phyloP scores from a whole-genome alignment of 2,888 invertebrate species.

The Polydrusus pterygomalis region DNA sequence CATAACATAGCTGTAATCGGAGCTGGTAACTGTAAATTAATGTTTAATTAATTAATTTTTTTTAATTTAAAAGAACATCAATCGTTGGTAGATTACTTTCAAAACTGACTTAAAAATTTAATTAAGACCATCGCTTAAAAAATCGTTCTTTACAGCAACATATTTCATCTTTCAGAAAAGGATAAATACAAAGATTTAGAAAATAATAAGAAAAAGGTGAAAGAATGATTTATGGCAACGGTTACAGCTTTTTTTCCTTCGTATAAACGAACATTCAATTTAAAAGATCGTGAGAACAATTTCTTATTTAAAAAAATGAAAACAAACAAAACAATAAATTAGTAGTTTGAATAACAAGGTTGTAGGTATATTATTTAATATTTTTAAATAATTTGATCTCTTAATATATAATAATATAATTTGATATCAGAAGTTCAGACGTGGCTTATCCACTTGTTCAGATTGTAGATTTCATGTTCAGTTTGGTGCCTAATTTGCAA shows the following conservation, averaged over 20 bases:
- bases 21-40: background rate
- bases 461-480: no score
- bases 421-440: no score
- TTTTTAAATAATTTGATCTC: no score
- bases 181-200: slow-evolving; percentile 28
- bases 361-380: no score
- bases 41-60: background rate
- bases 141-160: slow-evolving; percentile 4
- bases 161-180: slow-evolving; percentile 28
- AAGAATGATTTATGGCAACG: slow-evolving; percentile 24
- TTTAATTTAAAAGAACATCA: background rate
- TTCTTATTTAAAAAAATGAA: no score
- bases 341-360: no score
- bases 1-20: no score
- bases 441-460: no score
- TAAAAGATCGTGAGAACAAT: background rate
- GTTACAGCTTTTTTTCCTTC: slow-evolving; percentile 24
- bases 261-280: background rate
- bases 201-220: slow-evolving; percentile 25
- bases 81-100: background rate
- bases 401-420: no score
- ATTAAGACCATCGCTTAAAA: slow-evolving; percentile 2
- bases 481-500: no score
- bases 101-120: background rate
- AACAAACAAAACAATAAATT: no score